Evolutionary conservation across 2,888 invertebrate genomes (phyloP), one percentile per base, ranked within the genome.

Genomic region (Pilophorus perplexus): DNA sequence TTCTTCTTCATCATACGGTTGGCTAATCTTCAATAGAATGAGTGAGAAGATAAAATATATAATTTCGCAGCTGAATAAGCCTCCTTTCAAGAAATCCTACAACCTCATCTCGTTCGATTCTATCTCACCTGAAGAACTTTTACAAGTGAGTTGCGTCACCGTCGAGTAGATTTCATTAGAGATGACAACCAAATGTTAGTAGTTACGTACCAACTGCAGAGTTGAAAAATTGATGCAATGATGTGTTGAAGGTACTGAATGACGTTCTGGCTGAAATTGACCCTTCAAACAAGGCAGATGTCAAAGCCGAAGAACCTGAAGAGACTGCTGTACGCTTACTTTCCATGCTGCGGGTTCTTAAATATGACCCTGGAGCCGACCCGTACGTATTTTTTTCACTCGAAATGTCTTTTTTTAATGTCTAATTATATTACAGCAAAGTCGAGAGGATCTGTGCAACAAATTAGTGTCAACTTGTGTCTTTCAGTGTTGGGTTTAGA

Each of bases 81-180:
- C 83, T 50, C 84, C 84, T 1, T 84, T 91, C 72, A 84, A 83
- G 59, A 85, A 85, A 73, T 86, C 84, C 74, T 89, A 86, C 74
- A 92, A 90, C 74, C 78, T 93, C 68, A 89, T 93, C 74, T 88
- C 89, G 72, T 92, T 93, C 77, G 93, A 93, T 79, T 84, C 89
- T 3, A 78, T 93, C 67, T 84, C 84, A 68, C 83, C 86, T 48
- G 85, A 87, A 69, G 86, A 88, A 74, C 79, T 93, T 67, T 77
- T 93, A 18, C 92, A 90, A 80, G 78, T 77, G 71, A 65, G 67
- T n/a, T n/a, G n/a, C n/a, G n/a, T n/a, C n/a, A n/a, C n/a, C n/a
- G 33, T 12, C 1, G 16, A 10, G 14, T 3, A 5, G 6, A 6
- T 33, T 33, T 33, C n/a, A n/a, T n/a, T n/a, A n/a, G n/a, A n/a